Evolutionary conservation across 2,888 invertebrate genomes (phyloP).

Genomic region (Clistopyga incitator): DNA sequence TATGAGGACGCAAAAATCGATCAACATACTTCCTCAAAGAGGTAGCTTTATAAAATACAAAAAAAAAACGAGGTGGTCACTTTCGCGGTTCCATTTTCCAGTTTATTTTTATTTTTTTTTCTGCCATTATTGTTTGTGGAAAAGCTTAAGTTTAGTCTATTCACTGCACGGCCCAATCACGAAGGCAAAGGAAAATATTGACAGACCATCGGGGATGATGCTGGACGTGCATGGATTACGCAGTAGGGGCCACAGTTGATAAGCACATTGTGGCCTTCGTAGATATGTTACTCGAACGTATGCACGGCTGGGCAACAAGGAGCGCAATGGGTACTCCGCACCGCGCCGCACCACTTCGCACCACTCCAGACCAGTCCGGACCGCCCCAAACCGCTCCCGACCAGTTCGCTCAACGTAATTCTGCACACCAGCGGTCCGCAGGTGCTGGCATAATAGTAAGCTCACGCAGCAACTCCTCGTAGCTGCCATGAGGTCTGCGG

Average conservation of each 20-base stretch:
- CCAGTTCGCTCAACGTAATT: constrained; percentile 28
- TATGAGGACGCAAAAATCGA: too few relatives aligned
- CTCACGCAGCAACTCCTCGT: constrained; percentile 12
- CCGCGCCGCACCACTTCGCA: background rate
- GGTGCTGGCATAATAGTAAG: constrained; percentile 23
- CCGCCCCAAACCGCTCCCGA: background rate
- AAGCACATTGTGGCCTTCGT: constrained; percentile 17
- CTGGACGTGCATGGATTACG: constrained; percentile 44
- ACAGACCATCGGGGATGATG: constrained; percentile 7
- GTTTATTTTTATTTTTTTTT: too few relatives aligned
- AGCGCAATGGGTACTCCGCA: constrained; percentile 29
- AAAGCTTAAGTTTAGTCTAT: too few relatives aligned
- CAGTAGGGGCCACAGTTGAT: constrained; percentile 53
- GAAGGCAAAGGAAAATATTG: background rate
- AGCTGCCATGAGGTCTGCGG: background rate
- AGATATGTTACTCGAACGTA: constrained; percentile 18
- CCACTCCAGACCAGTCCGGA: background rate
- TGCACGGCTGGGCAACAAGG: background rate
- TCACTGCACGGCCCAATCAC: too few relatives aligned
- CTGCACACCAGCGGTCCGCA: constrained; percentile 10
- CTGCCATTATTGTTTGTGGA: too few relatives aligned
- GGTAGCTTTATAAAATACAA: too few relatives aligned
- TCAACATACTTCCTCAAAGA: too few relatives aligned
- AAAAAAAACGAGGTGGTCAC: too few relatives aligned
- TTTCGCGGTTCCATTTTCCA: too few relatives aligned